Conservation (phyloP, 2,113 vertebrate species). For the Hystrix brachyura region DNA sequence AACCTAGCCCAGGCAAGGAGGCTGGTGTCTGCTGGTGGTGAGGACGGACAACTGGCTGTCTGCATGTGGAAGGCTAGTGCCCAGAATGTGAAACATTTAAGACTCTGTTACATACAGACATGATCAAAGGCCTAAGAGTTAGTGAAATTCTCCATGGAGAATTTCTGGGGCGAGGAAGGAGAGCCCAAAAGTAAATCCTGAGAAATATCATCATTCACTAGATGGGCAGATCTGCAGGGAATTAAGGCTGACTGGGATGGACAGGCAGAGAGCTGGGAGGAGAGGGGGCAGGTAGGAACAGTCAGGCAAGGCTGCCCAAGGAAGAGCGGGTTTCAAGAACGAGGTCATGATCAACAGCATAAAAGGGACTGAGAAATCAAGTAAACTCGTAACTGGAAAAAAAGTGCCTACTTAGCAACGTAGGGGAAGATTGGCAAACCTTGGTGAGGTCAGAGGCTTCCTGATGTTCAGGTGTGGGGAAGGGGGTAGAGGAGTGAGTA, state of each 20-base stretch:
- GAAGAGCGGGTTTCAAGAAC: not conserved
- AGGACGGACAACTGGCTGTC: not conserved
- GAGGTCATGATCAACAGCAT: not conserved
- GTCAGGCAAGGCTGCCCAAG: not conserved
- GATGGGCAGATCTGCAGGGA: not conserved
- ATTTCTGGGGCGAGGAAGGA: not conserved
- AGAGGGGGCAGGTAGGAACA: not conserved
- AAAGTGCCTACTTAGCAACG: not conserved
- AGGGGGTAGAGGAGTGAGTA: not conserved
- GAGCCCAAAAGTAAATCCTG: not conserved
- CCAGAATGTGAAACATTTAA: not conserved
- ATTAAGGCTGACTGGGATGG: not conserved
- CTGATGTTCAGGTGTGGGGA: not conserved
- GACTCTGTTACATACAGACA: not conserved
- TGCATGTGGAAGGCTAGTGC: accelerated
- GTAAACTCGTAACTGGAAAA: not conserved
- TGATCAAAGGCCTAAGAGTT: not conserved
- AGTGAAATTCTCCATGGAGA: not conserved
- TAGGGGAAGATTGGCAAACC: not conserved
- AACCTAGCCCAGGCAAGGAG: accelerated
- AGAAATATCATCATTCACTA: not conserved
- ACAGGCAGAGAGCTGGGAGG: not conserved
- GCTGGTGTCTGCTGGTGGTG: not conserved
- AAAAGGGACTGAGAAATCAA: not conserved
- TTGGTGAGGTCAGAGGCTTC: not conserved